Percentiles rank a stretch among this genome's conserved stretches.
These are phyloP conservation scores for Protobothrops mucrosquamatus DNA, from an alignment of 2,113 vertebrate species.

Conservation along the genomic window DNA sequence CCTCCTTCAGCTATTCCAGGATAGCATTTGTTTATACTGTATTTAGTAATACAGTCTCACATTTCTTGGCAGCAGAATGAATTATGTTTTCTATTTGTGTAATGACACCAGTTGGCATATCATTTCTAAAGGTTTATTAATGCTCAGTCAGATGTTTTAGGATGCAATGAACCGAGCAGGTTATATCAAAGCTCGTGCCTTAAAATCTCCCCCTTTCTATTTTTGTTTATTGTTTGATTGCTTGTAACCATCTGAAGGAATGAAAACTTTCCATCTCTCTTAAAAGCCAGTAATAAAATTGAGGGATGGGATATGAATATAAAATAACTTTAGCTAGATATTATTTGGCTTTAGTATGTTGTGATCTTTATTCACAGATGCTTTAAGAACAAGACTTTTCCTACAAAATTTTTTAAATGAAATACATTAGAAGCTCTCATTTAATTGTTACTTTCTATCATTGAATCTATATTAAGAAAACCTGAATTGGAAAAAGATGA, in stretches of 20 bases:
- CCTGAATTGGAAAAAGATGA: neutral
- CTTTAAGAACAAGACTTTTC: neutral
- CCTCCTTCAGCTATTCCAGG: constrained; percentile 38
- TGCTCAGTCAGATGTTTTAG: constrained; percentile 1
- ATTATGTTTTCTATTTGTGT: constrained; percentile 41
- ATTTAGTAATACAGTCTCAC: constrained; percentile 52
- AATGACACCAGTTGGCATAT: constrained; percentile 30
- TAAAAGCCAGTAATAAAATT: neutral
- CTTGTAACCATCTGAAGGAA: neutral
- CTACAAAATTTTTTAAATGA: neutral
- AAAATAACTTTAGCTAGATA: neutral
- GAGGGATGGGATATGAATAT: neutral
- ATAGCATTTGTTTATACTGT: constrained; percentile 43
- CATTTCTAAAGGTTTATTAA: constrained; percentile 29
- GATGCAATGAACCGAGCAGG: neutral
- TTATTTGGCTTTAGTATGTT: neutral
- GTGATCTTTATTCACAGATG: neutral
- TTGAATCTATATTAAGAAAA: neutral
- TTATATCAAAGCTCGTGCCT: neutral
- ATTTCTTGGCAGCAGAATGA: constrained; percentile 45
- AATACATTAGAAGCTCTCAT: neutral
- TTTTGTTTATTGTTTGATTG: neutral
- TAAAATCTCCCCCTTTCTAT: neutral
- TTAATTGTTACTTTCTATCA: neutral
- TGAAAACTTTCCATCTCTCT: neutral